Conservation (phyloP, 2,113 vertebrate species). For the Myotis brandtii region DNA sequence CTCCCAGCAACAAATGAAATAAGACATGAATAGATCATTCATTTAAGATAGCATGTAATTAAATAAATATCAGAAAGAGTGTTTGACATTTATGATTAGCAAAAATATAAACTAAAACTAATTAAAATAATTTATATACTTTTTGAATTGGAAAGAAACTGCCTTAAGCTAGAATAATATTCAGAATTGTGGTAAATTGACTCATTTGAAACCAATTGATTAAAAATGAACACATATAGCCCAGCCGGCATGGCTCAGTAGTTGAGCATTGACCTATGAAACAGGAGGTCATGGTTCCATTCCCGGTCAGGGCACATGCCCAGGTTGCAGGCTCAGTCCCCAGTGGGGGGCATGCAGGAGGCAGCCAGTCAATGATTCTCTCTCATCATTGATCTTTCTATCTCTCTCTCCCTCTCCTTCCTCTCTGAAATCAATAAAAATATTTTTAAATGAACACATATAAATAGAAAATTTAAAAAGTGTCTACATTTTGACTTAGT, state of each 20-base stretch:
- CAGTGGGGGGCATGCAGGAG: too few relatives aligned
- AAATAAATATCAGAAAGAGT: neutral
- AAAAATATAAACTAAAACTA: neutral
- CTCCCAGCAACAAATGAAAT: neutral
- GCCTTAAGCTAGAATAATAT: neutral
- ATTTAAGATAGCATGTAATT: neutral
- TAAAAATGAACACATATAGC: neutral
- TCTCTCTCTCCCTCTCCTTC: too few relatives aligned
- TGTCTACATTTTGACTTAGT: neutral
- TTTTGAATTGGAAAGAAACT: constrained; percentile 13
- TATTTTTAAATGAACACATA: neutral
- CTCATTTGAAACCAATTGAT: neutral
- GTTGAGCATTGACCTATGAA: too few relatives aligned
- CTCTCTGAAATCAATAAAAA: too few relatives aligned
- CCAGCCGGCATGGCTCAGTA: too few relatives aligned
- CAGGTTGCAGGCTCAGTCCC: too few relatives aligned
- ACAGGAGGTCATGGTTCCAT: too few relatives aligned
- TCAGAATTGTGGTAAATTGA: neutral
- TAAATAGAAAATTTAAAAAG: neutral
- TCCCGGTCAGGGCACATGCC: too few relatives aligned
- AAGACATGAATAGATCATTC: neutral
- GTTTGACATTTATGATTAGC: neutral
- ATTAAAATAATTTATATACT: neutral
- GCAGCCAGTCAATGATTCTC: too few relatives aligned
- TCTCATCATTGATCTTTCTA: too few relatives aligned